Base-by-base conservation (phyloP, 2,113 vertebrate genomes). In the Chaetura pelagica region DNA sequence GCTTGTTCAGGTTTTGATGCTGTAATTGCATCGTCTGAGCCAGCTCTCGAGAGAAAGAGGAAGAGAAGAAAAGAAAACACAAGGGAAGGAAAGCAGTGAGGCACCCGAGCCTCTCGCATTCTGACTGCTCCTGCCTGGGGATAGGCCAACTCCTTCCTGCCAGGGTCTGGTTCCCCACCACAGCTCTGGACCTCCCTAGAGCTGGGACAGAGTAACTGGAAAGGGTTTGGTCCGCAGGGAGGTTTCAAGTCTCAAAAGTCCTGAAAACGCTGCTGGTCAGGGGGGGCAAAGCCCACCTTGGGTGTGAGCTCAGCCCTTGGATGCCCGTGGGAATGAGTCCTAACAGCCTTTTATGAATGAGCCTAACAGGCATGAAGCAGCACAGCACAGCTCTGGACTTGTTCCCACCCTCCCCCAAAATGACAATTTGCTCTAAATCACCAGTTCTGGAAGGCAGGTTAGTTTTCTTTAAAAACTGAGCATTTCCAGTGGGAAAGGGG, bases 1-100 rank as follows among this genome's bases (percentile, higher is more conserved):
- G 26, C 85, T 90, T 58, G 49, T 85, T 90, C 92, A 94, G 86
- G 94, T 96, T 94, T 88, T 32, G 7, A 68, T 73, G 87, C 77
- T 0, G 2, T 90, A 91, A 90, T 71, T 84, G 59, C 85, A 78
- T n/a, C 8, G 1, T 27, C 90, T 75, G 74, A 62, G 67, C 92
- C 91, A 94, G 77, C 51, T 95, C 66, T 64, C 2, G 1, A 69
- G 85, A 69, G 57, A 72, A 81, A 88, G 78, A 69, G 79, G 64
- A 66, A 66, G 63, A 66, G 32, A 66, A 81, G 34, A 49, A 38
- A 54, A 90, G 27, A 35, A 63, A 73, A 59, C 55, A 55, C 17
- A 83, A 15, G 48, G 40, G 35, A 83, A 80, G 48, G 51, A 90
- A 88, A 92, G 52, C 69, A 90, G 78, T 9, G 3, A 0, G 0